phyloP scores from a whole-genome alignment of 2,113 vertebrate species.

The Entelurus aequoreus region DNA sequence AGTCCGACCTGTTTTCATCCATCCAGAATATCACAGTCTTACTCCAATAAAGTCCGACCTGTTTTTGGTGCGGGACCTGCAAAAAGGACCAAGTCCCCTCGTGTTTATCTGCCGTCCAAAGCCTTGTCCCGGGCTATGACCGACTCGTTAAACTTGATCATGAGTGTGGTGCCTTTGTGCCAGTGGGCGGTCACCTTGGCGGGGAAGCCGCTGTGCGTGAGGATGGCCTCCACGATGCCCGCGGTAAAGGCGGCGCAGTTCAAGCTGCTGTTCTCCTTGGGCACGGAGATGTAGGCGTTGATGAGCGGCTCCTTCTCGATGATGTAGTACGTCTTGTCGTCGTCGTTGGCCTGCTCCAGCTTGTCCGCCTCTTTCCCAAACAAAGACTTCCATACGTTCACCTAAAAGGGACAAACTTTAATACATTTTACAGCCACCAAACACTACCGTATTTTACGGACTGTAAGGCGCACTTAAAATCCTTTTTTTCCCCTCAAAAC shows the following conservation, averaged over 20 bases:
- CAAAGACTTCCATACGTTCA: constrained; percentile 81
- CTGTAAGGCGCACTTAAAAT: too few relatives aligned
- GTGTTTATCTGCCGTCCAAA: constrained; percentile 79
- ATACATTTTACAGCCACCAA: neutral
- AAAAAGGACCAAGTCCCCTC: neutral
- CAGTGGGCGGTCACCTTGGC: constrained; percentile 91
- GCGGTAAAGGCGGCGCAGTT: constrained; percentile 92
- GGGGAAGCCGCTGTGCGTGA: constrained; percentile 86
- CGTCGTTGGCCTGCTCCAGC: constrained; percentile 92
- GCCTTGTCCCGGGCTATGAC: constrained; percentile 87
- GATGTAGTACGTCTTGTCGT: constrained; percentile 90
- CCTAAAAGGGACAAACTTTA: constrained; percentile 23
- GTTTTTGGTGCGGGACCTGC: neutral
- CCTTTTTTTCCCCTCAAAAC: too few relatives aligned
- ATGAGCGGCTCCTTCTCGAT: constrained; percentile 91
- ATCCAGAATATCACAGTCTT: neutral
- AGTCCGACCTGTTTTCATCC: too few relatives aligned
- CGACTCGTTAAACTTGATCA: constrained; percentile 92
- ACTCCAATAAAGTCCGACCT: constrained; percentile 2
- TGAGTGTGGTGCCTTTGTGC: constrained; percentile 97
- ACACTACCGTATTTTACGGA: neutral
- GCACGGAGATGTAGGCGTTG: constrained; percentile 89
- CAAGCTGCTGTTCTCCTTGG: constrained; percentile 90
- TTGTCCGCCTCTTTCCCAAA: constrained; percentile 93
- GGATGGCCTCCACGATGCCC: constrained; percentile 85